Conservation (phyloP, 2,113 vertebrate genomes). For the Ptilonorhynchus violaceus region DNA sequence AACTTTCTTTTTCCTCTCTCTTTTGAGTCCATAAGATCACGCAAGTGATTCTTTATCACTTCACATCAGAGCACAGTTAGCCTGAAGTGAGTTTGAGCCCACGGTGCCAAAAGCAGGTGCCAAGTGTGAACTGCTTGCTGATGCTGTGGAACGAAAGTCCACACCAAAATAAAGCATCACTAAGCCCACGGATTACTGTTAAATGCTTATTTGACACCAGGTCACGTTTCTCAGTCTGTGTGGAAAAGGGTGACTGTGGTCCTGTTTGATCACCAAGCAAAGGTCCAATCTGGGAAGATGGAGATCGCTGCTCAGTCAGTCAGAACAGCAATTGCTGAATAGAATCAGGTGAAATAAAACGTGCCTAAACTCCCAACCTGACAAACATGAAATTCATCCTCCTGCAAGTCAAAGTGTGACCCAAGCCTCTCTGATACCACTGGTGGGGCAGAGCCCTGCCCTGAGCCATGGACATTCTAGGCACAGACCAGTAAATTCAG, state of each 20-base stretch:
- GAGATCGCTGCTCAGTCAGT: neutral
- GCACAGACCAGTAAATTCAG: neutral
- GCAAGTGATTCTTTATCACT: neutral
- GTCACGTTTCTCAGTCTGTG: neutral
- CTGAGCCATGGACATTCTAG: neutral
- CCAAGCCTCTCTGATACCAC: neutral
- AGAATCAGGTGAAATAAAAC: neutral
- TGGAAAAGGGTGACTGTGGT: neutral
- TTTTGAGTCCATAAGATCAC: neutral
- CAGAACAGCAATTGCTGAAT: neutral
- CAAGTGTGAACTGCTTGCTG: neutral
- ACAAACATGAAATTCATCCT: neutral
- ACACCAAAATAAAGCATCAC: neutral
- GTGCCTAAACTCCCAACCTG: neutral
- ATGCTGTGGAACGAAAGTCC: neutral
- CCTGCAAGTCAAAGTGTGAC: neutral
- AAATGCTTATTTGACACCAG: neutral
- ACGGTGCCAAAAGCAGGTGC: neutral
- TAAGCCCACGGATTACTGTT: neutral
- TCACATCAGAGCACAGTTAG: neutral
- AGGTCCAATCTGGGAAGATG: neutral
- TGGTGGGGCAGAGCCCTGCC: neutral
- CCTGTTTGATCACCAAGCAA: neutral
- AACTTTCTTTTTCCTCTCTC: neutral
- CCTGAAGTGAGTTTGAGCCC: neutral